phyloP scores from a whole-genome alignment of 2,797 vertebrate genomes.

The Podarcis lilfordi region DNA sequence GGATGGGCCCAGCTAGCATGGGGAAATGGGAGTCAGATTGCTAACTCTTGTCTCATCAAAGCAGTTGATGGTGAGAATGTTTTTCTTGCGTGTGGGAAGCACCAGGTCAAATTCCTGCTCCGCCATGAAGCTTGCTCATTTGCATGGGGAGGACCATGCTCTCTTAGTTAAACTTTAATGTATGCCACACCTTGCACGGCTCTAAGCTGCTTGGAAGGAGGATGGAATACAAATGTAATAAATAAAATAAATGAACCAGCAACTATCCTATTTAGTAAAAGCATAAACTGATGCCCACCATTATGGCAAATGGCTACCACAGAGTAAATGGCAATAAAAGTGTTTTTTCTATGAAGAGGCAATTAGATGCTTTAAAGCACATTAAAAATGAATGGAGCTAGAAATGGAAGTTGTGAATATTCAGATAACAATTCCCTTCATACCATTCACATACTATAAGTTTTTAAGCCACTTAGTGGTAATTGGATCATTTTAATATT shows the following conservation, averaged over 20 bases:
- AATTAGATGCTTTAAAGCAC: slow-evolving; percentile 56
- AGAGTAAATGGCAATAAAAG: slow-evolving; percentile 40
- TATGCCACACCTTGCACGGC: neutral
- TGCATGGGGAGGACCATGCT: neutral
- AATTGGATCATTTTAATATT: slow-evolving; percentile 53
- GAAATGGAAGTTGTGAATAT: slow-evolving; percentile 36
- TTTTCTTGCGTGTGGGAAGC: neutral
- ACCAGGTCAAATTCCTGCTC: neutral
- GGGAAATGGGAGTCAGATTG: neutral
- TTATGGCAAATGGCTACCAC: slow-evolving; percentile 15
- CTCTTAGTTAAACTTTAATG: neutral
- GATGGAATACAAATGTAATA: neutral
- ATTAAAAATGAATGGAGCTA: slow-evolving; percentile 55
- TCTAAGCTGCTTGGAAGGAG: neutral
- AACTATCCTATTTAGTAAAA: slow-evolving; percentile 33
- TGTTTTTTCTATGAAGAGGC: slow-evolving; percentile 6
- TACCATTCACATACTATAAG: slow-evolving; percentile 29
- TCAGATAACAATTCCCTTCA: slow-evolving; percentile 49
- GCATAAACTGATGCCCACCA: neutral
- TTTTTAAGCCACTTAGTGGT: slow-evolving; percentile 56
- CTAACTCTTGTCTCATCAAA: neutral
- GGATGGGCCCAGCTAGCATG: neutral
- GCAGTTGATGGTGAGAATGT: neutral
- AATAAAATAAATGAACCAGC: neutral
- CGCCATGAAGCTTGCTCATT: neutral